phyloP scores from a whole-genome alignment of 2,113 vertebrate species.

The Onychorhynchus coronatus region DNA sequence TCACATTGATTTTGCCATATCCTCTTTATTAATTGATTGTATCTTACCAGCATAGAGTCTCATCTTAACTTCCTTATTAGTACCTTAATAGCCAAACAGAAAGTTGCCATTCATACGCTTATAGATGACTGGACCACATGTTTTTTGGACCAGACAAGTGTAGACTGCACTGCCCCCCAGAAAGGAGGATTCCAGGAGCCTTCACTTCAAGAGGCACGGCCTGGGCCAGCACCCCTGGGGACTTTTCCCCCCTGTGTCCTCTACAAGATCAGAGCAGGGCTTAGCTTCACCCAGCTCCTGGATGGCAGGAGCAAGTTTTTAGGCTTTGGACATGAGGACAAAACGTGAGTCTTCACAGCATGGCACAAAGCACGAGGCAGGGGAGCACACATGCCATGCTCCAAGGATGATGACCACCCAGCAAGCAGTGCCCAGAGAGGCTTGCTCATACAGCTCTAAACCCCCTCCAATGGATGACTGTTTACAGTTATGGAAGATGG shows the following conservation, averaged over 20 bases:
- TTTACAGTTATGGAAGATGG: background rate
- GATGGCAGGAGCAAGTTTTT: background rate
- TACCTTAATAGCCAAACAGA: background rate
- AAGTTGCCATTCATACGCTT: background rate
- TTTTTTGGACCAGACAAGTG: background rate
- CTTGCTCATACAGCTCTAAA: background rate
- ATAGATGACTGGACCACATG: fast-evolving
- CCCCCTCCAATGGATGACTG: background rate
- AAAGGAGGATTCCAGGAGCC: background rate
- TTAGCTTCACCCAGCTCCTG: background rate
- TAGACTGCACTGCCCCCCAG: background rate
- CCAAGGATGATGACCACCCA: background rate
- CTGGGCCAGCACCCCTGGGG: background rate
- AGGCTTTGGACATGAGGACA: background rate
- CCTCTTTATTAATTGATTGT: background rate
- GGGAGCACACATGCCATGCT: background rate
- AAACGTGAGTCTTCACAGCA: background rate
- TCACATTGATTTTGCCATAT: background rate
- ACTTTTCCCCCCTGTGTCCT: background rate
- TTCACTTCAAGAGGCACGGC: background rate
- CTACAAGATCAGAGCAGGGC: background rate
- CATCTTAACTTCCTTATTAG: background rate
- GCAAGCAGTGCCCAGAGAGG: background rate
- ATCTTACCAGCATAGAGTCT: background rate
- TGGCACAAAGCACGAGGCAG: background rate